Evolutionary conservation across 2,113 vertebrate species (phyloP).

Genomic region (Nycticebus coucang): DNA sequence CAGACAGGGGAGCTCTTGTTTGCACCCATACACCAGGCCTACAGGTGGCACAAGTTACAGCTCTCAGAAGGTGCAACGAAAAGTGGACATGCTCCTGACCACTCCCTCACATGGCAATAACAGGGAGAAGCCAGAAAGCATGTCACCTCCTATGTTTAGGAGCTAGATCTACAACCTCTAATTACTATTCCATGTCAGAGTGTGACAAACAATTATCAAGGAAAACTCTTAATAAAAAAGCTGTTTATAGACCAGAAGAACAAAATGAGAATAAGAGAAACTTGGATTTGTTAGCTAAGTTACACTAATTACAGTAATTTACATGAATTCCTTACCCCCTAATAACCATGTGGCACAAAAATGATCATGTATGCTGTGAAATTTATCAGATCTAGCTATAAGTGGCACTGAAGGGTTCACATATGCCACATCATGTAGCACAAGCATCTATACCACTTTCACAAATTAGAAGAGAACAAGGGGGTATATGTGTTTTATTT

Average conservation of each 20-base stretch:
- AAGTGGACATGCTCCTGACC: neutral
- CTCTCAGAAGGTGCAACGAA: neutral
- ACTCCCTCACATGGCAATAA: neutral
- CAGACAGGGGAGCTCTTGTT: neutral
- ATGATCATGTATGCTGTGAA: conserved; percentile 27
- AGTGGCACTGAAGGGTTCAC: neutral
- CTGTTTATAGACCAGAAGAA: conserved; percentile 71
- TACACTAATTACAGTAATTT: conserved; percentile 68
- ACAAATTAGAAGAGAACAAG: neutral
- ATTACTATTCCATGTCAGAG: conserved; percentile 24
- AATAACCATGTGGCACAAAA: conserved; percentile 57
- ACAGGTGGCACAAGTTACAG: neutral
- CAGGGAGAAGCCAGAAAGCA: neutral
- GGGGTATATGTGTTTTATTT: too few species aligned
- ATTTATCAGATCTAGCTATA: conserved; percentile 3
- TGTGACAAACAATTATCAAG: conserved; percentile 53
- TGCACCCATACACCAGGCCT: neutral
- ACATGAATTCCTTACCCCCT: conserved; percentile 50
- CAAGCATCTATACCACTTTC: neutral
- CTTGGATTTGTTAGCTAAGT: conserved; percentile 29
- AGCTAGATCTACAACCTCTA: conserved; percentile 40
- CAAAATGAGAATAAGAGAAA: conserved; percentile 51
- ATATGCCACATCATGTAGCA: neutral
- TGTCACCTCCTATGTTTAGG: neutral
- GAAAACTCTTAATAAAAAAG: conserved; percentile 67